These are phyloP conservation scores for Thamnophis elegans DNA, from an alignment of 2,797 vertebrate genomes.

Conservation along the genomic window DNA sequence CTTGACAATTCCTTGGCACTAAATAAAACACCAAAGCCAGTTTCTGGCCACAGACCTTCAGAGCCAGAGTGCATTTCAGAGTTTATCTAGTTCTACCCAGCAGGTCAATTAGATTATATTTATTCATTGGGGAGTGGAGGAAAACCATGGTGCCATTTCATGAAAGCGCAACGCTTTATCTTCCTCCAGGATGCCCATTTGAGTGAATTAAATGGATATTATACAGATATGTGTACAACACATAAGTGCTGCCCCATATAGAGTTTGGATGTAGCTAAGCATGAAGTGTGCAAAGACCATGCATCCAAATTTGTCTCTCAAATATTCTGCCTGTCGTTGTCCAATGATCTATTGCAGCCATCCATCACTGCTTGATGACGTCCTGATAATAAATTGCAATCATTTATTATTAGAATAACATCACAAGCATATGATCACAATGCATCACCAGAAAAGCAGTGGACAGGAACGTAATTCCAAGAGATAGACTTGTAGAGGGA, in stretches of 20 bases:
- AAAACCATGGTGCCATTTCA: not conserved
- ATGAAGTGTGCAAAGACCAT: not conserved
- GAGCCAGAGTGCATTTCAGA: not conserved
- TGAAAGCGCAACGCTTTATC: not conserved
- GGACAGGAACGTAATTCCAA: conserved; percentile 47
- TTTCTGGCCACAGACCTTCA: not conserved
- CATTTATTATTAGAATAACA: conserved; percentile 64
- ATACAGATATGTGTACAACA: not conserved
- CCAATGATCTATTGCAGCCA: conserved; percentile 53
- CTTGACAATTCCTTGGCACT: not conserved
- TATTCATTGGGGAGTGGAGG: not conserved
- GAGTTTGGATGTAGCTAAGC: not conserved
- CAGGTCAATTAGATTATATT: not conserved
- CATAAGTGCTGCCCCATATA: not conserved
- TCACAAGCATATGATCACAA: conserved; percentile 65
- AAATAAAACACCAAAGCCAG: not conserved
- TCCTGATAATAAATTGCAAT: conserved; percentile 61
- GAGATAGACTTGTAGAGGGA: conserved; percentile 17
- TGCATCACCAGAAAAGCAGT: conserved; percentile 61
- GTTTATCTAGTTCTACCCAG: not conserved
- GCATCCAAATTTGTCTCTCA: conserved; percentile 41
- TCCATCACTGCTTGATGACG: conserved; percentile 47
- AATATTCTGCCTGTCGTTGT: conserved; percentile 45
- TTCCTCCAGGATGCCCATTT: not conserved
- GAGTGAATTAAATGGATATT: conserved; percentile 28